A percentile compares a stretch with the other conserved stretches of the same genome.
These are phyloP conservation scores for Macroglossus sobrinus DNA, from an alignment of 2,113 vertebrate species.

Conservation along the genomic window DNA sequence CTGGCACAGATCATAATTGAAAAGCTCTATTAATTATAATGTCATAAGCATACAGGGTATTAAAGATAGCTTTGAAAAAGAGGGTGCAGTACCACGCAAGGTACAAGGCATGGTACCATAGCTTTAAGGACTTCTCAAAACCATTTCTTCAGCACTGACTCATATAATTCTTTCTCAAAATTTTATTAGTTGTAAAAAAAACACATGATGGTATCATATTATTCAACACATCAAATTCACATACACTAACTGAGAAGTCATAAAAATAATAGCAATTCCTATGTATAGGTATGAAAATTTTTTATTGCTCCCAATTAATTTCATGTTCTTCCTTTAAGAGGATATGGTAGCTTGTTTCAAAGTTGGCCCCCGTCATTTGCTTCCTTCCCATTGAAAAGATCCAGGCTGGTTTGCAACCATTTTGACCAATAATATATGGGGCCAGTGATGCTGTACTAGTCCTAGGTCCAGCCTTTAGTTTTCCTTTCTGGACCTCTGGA, in stretches of 20 bases:
- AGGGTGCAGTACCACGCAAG: neutral
- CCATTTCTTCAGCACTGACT: neutral
- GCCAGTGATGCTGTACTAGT: fast-evolving
- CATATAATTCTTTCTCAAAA: neutral
- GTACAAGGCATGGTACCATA: neutral
- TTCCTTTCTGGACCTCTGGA: neutral
- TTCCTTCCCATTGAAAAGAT: neutral
- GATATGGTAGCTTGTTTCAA: neutral
- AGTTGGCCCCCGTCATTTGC: fast-evolving
- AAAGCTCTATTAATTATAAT: neutral
- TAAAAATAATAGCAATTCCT: neutral
- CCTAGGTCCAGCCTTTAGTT: neutral
- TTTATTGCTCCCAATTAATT: neutral
- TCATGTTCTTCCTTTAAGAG: fast-evolving
- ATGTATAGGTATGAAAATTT: fast-evolving
- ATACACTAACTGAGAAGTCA: neutral
- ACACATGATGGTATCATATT: neutral
- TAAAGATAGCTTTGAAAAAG: neutral
- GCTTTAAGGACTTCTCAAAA: neutral
- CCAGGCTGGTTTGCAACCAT: neutral
- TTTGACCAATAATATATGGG: neutral
- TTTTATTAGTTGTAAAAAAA: neutral
- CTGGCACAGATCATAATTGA: fast-evolving
- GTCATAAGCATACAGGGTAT: neutral
- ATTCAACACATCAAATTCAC: neutral